These are phyloP conservation scores for Tinea pellionella DNA, from an alignment of 2,888 invertebrate species.

Conservation along the genomic window DNA sequence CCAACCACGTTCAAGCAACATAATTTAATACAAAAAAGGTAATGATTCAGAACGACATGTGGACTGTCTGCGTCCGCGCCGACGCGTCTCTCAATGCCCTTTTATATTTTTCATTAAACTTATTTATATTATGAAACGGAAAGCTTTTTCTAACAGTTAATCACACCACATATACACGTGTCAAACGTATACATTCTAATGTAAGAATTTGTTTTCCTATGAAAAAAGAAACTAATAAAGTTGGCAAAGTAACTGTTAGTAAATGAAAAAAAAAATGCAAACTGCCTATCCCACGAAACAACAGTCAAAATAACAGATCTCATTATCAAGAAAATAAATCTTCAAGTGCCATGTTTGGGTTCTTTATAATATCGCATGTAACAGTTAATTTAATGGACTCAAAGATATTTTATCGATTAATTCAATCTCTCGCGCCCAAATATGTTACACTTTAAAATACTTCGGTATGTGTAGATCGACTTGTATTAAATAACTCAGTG, in stretches of 20 bases:
- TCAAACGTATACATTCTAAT: too few relatives aligned
- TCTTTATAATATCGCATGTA: not conserved
- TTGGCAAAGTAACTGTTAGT: too few relatives aligned
- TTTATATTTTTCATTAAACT: not conserved
- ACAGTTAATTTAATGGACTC: constrained; percentile 9
- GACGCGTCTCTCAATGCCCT: not conserved
- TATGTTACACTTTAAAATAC: constrained; percentile 3
- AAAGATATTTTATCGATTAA: constrained; percentile 2
- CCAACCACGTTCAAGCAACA: constrained; percentile 18
- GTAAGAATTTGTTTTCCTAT: too few relatives aligned
- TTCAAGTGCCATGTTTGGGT: constrained; percentile 2
- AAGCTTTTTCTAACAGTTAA: too few relatives aligned
- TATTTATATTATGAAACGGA: too few relatives aligned
- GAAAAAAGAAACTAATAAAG: too few relatives aligned
- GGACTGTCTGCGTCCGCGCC: constrained; percentile 24
- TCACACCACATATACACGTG: too few relatives aligned
- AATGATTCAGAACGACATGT: constrained; percentile 35
- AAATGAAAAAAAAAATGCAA: too few relatives aligned
- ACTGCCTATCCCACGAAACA: not conserved
- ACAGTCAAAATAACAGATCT: not conserved
- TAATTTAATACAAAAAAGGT: constrained; percentile 28
- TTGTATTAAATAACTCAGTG: not conserved
- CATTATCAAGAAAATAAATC: constrained; percentile 1
- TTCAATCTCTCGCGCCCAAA: not conserved
- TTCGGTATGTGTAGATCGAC: not conserved